phyloP scores from a whole-genome alignment of 2,888 invertebrate species.

The Copidosoma aretas region DNA sequence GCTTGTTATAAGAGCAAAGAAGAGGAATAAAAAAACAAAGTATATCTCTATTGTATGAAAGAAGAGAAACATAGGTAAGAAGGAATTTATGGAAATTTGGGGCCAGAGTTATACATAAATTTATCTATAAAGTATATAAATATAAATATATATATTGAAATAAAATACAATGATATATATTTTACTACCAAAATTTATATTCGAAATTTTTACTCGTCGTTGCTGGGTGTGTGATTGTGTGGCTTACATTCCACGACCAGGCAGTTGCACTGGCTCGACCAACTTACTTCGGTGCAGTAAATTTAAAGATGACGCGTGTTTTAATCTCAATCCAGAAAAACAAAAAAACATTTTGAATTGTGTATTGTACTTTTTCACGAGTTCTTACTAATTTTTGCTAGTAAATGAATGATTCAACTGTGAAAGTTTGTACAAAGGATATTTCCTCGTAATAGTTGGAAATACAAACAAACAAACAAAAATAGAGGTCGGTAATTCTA shows the following conservation, averaged over 20 bases:
- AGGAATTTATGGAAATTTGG: slow-evolving; percentile 42
- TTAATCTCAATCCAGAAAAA: slow-evolving; percentile 40
- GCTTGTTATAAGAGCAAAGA: slow-evolving; percentile 33
- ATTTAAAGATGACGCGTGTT: slow-evolving; percentile 32
- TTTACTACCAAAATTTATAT: slow-evolving; percentile 62
- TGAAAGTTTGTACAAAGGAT: slow-evolving; percentile 36
- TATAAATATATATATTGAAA: slow-evolving; percentile 48
- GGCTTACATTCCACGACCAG: slow-evolving; percentile 61
- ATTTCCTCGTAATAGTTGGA: slow-evolving; percentile 24
- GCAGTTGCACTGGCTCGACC: slow-evolving; percentile 41
- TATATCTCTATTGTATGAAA: slow-evolving; percentile 39
- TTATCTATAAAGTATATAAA: slow-evolving; percentile 50
- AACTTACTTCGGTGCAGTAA: slow-evolving; percentile 39
- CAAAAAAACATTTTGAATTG: slow-evolving; percentile 40
- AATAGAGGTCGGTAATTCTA: slow-evolving; percentile 32
- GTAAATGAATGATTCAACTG: slow-evolving; percentile 31
- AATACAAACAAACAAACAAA: background rate
- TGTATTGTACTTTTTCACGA: slow-evolving; percentile 54
- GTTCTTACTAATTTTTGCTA: slow-evolving; percentile 32
- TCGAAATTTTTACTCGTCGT: slow-evolving; percentile 60
- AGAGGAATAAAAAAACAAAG: slow-evolving; percentile 28
- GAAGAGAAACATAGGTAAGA: no score
- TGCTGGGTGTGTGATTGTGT: slow-evolving; percentile 55
- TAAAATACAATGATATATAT: slow-evolving; percentile 51
- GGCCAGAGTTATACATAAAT: slow-evolving; percentile 46